Evolutionary conservation across 2,797 vertebrate species (phyloP).

Genomic region (Chaetophractus vellerosus): DNA sequence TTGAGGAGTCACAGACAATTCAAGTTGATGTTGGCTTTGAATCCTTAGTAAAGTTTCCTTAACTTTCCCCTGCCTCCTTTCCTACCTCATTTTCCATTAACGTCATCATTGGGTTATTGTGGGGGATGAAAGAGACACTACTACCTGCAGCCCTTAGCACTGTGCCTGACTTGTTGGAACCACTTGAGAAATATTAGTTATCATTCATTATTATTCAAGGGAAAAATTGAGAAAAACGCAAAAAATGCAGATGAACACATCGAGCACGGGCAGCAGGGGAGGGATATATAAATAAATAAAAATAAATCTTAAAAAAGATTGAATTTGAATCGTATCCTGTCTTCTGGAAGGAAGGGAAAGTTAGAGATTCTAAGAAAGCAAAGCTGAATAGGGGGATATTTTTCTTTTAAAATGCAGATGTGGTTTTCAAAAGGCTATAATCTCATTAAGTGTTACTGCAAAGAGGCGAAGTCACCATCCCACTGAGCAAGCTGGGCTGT

Average conservation of each 20-base stretch:
- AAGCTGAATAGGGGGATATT: neutral
- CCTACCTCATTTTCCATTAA: neutral
- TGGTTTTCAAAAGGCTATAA: conserved; percentile 10
- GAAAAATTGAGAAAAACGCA: no score
- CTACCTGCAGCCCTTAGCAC: neutral
- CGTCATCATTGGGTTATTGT: neutral
- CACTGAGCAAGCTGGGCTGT: neutral
- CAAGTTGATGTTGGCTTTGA: conserved; percentile 2
- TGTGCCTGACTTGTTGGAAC: no score
- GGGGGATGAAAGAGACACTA: neutral
- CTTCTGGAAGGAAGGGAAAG: neutral
- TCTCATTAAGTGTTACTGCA: conserved; percentile 16
- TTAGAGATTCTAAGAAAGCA: neutral
- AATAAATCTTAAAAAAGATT: no score
- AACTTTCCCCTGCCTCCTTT: neutral
- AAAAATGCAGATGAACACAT: no score
- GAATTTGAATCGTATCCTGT: neutral
- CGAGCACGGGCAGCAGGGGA: no score
- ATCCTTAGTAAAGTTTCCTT: neutral
- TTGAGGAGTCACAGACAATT: neutral
- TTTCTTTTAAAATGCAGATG: neutral
- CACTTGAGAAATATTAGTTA: neutral
- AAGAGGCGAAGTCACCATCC: neutral
- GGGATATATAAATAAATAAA: no score
- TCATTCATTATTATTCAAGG: neutral